phyloP scores from a whole-genome alignment of 2,888 invertebrate species.

The Ormyrus rosae region DNA sequence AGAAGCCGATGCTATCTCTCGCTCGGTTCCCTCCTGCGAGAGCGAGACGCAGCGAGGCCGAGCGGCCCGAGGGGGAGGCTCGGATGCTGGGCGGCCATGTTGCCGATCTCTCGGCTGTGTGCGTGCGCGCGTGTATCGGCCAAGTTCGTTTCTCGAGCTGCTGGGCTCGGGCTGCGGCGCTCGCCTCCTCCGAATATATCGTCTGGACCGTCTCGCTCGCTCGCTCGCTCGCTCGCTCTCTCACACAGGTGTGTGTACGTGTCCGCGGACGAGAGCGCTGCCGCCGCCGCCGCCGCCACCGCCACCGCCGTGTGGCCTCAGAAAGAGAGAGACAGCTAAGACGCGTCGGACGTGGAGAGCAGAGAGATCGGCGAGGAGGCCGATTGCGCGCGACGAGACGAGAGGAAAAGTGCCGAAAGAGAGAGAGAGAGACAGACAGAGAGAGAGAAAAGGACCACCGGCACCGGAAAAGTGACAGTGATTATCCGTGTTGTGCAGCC shows the following conservation, averaged over 20 bases:
- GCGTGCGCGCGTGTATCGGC: conserved; percentile 21
- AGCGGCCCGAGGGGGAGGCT: conserved; percentile 55
- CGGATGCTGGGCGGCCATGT: conserved; percentile 82
- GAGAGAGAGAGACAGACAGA: not conserved
- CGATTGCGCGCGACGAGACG: conserved; percentile 56
- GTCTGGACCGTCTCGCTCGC: conserved; percentile 39
- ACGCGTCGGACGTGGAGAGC: conserved; percentile 53
- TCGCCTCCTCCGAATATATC: conserved; percentile 50
- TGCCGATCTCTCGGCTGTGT: conserved; percentile 79
- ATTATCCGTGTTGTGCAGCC: conserved; percentile 3
- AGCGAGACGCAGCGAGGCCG: conserved; percentile 50
- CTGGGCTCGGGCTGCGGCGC: conserved; percentile 29
- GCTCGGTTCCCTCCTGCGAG: conserved; percentile 10
- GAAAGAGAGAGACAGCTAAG: conserved; percentile 54
- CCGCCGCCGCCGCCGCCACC: conserved; percentile 17
- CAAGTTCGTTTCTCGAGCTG: conserved; percentile 30
- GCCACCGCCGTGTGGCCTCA: conserved; percentile 24
- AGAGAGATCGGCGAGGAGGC: conserved; percentile 31
- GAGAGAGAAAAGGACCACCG: not conserved
- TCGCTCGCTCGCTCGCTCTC: conserved; percentile 1
- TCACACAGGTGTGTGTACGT: conserved; percentile 7
- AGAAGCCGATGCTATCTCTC: conserved; percentile 30
- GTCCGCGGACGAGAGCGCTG: conserved; percentile 15
- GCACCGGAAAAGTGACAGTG: conserved; percentile 16
- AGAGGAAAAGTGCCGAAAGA: not conserved